A percentile compares a stretch with the other conserved stretches of the same genome.
Conservation (phyloP, 2,797 vertebrate species). For the Margarornis squamiger region DNA sequence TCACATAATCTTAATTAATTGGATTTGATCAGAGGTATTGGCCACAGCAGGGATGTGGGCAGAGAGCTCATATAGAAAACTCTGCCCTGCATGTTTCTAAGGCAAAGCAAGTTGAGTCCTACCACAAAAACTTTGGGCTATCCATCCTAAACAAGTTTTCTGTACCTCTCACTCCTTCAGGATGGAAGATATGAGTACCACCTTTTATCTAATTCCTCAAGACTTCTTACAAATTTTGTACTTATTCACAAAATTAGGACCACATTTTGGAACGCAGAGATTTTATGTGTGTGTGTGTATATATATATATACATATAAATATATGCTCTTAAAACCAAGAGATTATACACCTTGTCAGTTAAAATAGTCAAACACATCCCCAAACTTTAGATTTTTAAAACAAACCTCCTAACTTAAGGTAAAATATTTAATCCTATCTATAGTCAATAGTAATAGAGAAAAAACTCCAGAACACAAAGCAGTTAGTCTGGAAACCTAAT, state of each 20-base stretch:
- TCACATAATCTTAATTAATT: not conserved
- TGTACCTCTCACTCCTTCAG: not conserved
- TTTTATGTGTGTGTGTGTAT: fast-evolving
- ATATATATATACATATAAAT: not conserved
- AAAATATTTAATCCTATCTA: not conserved
- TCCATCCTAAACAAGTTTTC: not conserved
- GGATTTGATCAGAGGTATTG: not conserved
- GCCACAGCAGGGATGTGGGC: not conserved
- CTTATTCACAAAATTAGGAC: not conserved
- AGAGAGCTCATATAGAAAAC: not conserved
- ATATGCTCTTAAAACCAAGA: not conserved
- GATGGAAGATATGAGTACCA: not conserved
- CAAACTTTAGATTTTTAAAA: not conserved
- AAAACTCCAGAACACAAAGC: not conserved
- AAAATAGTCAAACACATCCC: not conserved
- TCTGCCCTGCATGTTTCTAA: not conserved
- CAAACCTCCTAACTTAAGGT: not conserved
- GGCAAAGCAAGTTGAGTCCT: not conserved
- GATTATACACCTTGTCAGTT: not conserved
- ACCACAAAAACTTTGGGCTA: not conserved
- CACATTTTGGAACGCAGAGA: not conserved
- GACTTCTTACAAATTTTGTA: not conserved
- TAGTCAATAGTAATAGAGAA: not conserved
- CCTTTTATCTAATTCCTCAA: not conserved
- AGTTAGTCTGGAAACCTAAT: not conserved